Conservation (phyloP, 2,113 vertebrate species). For the Crotalus viridis region DNA sequence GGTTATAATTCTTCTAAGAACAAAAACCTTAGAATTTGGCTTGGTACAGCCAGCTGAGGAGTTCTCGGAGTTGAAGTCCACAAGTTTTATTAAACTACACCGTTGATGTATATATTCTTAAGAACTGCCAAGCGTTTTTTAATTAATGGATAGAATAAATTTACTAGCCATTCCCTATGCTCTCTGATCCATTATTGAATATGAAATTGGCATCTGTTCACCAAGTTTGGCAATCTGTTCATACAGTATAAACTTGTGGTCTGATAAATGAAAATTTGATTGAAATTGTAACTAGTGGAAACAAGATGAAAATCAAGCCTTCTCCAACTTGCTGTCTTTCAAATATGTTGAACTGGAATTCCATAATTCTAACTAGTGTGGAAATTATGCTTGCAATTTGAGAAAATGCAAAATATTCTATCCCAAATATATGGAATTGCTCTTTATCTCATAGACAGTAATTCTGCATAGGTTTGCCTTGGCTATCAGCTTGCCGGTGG, state of each 20-base stretch:
- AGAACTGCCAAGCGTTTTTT: background rate
- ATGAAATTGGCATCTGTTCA: conserved; percentile 4
- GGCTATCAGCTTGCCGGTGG: background rate
- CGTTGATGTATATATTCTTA: background rate
- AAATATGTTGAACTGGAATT: background rate
- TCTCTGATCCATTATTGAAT: background rate
- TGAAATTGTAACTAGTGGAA: background rate
- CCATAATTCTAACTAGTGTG: background rate
- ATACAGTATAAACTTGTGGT: background rate
- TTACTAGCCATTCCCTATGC: background rate
- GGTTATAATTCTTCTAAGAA: background rate
- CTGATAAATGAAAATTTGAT: background rate
- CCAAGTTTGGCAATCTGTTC: background rate
- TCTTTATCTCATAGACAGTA: background rate
- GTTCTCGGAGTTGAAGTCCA: background rate
- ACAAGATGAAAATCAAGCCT: background rate
- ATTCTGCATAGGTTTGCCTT: background rate
- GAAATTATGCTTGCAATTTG: background rate
- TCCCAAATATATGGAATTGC: background rate
- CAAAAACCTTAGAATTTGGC: background rate
- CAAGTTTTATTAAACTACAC: too few relatives aligned
- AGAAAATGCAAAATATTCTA: background rate
- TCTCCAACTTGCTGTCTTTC: background rate
- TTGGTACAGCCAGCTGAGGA: background rate
- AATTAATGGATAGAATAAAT: background rate